These are phyloP conservation scores for Melanotaenia maccullochi DNA, from an alignment of 2,797 vertebrate species.

Conservation along the genomic window DNA sequence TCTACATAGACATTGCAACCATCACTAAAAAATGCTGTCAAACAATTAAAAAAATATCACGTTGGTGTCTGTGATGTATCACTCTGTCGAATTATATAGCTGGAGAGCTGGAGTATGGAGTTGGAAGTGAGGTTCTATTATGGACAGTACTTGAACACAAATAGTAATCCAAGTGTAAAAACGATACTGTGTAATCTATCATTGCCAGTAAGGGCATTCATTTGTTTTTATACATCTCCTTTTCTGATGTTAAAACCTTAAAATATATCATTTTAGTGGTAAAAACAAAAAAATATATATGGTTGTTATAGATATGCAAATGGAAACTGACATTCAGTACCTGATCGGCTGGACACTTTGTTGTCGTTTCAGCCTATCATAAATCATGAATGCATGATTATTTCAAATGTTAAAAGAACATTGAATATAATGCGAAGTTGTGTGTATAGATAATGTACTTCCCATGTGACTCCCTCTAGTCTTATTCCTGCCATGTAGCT, in stretches of 20 bases:
- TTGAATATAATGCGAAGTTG: too few species aligned
- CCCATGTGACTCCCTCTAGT: not conserved
- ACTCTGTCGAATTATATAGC: constrained; percentile 53
- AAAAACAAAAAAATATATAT: too few species aligned
- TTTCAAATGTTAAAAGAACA: too few species aligned
- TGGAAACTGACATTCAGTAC: too few species aligned
- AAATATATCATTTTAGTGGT: too few species aligned
- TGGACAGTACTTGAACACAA: not conserved
- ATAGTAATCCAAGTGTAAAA: not conserved
- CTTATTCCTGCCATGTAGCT: not conserved
- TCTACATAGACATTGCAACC: constrained; percentile 15
- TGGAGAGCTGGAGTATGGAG: constrained; percentile 11
- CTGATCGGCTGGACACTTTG: too few species aligned
- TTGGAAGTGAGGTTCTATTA: constrained; percentile 18
- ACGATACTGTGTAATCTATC: not conserved
- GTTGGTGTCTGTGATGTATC: constrained; percentile 57
- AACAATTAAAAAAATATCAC: constrained; percentile 16
- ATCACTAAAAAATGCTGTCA: constrained; percentile 11
- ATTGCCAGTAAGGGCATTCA: not conserved
- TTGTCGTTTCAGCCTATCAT: too few species aligned
- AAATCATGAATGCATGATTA: too few species aligned
- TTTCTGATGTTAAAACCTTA: not conserved
- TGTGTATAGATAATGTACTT: not conserved
- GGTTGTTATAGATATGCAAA: too few species aligned
- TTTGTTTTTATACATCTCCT: not conserved